Evolutionary conservation across 1,140 invertebrate species (phyloP).

Genomic region (Rhagoletis zephyria): DNA sequence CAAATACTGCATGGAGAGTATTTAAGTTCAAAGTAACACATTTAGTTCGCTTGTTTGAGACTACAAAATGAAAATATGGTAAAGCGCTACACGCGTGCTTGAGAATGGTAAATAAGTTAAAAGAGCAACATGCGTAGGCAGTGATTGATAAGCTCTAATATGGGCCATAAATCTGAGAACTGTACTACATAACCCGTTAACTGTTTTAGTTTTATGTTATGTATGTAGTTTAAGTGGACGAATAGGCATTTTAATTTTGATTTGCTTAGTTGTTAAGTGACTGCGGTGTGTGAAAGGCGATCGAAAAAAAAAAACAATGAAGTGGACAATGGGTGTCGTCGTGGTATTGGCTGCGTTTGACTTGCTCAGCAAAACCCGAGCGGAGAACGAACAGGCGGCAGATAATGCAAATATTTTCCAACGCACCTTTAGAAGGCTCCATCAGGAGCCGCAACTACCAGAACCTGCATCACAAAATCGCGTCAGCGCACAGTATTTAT

Average conservation of each 20-base stretch:
- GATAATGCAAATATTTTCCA: constrained; percentile 60
- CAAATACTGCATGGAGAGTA: no score
- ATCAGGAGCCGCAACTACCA: constrained; percentile 57
- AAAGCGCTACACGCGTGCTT: no score
- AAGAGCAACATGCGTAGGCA: no score
- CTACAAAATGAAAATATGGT: no score
- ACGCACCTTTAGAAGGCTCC: constrained; percentile 62
- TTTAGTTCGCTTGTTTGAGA: no score
- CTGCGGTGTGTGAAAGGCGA: neutral
- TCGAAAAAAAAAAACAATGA: neutral
- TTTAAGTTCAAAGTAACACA: no score
- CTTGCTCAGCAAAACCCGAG: neutral
- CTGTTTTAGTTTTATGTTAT: no score
- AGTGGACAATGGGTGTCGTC: neutral
- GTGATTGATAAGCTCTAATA: constrained; percentile 11
- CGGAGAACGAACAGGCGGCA: neutral
- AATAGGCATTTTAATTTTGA: neutral
- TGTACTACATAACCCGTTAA: no score
- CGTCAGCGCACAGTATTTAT: constrained; percentile 62
- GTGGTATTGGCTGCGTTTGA: neutral
- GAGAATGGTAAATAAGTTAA: no score
- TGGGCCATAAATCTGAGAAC: constrained; percentile 20
- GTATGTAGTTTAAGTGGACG: neutral
- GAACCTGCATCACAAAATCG: constrained; percentile 55
- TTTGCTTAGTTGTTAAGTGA: neutral